Evolutionary conservation across 2,888 invertebrate genomes (phyloP), one percentile per base, ranked within the genome.

Genomic region (Apotomis betuletana): DNA sequence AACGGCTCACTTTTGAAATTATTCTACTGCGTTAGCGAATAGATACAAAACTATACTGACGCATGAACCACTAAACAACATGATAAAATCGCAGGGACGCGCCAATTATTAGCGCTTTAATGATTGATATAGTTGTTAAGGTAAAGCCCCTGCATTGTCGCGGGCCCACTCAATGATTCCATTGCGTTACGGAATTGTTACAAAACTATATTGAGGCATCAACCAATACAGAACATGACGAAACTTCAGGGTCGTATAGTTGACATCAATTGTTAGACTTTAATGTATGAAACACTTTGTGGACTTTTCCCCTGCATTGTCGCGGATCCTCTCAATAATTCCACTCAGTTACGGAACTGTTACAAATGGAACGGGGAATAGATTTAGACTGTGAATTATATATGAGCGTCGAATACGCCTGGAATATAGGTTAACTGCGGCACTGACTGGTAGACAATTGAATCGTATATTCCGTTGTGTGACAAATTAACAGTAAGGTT

Each of bases 261-360:
- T n/a, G 12, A 27, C 57, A 65, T 8, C 58, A n/a, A 67, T 58
- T 67, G 63, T 63, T 69, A 51, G 51, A 15, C 13, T 41, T 70
- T 70, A 70, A 70, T 70, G 36, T 54, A 59, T 70, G 70, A 70
- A 65, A 64, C 59, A 64, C 64, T 70, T 70, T 70, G 70, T 70
- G 46, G 59, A 70, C 64, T 70, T 59, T 64, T 38, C 27, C 54
- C 59, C 59, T 52, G 41, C 52, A 64, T 70, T 70, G 64, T 70
- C 70, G 54, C 59, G 59, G 49, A 64, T n/a, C 64, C 64, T 8
- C 58, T 70, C 52, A 70, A 70, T 70, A 64, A 70, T 70, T 70
- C 64, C 64, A 38, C 46, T 13, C 36, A 64, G 59, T 64, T 64
- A 46, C 64, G 54, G 64, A 61, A 64, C 51, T 51, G 70, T 70